Conservation (phyloP, 1,140 invertebrate species). For the Drosophila kanapiae region DNA sequence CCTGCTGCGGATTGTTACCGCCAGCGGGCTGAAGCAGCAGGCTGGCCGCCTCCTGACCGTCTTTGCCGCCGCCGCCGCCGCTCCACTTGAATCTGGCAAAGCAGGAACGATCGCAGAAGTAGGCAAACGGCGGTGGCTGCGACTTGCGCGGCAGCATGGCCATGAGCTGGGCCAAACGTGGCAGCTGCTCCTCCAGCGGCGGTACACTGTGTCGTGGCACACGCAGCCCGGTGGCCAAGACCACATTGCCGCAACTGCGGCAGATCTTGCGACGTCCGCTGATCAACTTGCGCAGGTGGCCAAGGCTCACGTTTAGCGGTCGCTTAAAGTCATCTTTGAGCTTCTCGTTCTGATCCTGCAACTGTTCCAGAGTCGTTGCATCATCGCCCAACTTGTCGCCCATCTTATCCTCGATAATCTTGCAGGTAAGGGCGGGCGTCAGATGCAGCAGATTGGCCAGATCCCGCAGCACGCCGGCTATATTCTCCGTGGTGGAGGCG, state of each 20-base stretch:
- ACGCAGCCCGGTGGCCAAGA: conserved; percentile 54
- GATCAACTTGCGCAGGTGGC: conserved; percentile 69
- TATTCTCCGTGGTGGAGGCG: conserved; percentile 96
- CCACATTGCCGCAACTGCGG: conserved; percentile 63
- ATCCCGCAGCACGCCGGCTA: conserved; percentile 94
- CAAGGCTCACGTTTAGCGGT: conserved; percentile 27
- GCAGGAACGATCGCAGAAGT: conserved; percentile 71
- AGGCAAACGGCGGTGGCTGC: conserved; percentile 39
- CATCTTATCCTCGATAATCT: conserved; percentile 63
- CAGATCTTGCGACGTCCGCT: conserved; percentile 64
- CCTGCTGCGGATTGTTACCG: background rate
- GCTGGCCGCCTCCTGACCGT: conserved; percentile 31
- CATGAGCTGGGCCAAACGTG: conserved; percentile 48
- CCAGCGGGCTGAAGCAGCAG: conserved; percentile 25
- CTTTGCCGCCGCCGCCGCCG: conserved; percentile 45
- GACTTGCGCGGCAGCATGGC: conserved; percentile 46
- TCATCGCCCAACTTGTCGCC: conserved; percentile 1
- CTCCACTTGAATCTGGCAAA: conserved; percentile 61
- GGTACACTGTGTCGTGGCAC: conserved; percentile 55
- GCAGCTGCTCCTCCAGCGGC: conserved; percentile 36
- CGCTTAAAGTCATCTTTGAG: conserved; percentile 10
- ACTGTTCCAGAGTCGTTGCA: background rate
- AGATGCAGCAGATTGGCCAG: conserved; percentile 96
- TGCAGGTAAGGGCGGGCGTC: conserved; percentile 92
- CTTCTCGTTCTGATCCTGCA: conserved; percentile 15